Conservation (phyloP, 2,888 invertebrate genomes). For the Ormyrus labotus region DNA sequence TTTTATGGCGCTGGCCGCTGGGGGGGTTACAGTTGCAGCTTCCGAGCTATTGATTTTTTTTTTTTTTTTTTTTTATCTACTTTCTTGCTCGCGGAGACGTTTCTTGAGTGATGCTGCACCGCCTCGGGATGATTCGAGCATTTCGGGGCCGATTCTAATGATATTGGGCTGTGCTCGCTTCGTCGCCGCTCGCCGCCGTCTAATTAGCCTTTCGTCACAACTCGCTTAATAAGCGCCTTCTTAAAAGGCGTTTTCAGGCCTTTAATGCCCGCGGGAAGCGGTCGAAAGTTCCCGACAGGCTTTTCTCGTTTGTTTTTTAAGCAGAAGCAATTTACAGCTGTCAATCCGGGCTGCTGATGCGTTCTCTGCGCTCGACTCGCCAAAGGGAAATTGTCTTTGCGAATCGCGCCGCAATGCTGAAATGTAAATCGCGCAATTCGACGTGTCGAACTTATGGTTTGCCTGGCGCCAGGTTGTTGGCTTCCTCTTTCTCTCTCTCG, state of each 20-base stretch:
- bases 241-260: too few relatives aligned
- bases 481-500: neutral
- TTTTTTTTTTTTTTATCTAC: neutral
- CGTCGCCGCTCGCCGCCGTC: too few relatives aligned
- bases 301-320: too few relatives aligned
- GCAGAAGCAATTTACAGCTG: constrained; percentile 43
- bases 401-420: constrained; percentile 40
- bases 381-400: constrained; percentile 62
- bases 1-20: constrained; percentile 32
- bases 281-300: neutral
- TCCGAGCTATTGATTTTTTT: constrained; percentile 56
- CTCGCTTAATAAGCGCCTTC: too few relatives aligned
- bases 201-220: too few relatives aligned
- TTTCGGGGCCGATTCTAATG: neutral
- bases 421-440: constrained; percentile 23
- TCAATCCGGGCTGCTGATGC: constrained; percentile 41
- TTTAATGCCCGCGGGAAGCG: neutral
- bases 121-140: neutral
- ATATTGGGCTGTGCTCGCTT: neutral
- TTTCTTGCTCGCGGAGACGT: neutral
- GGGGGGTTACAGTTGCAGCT: constrained; percentile 49
- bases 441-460: constrained; percentile 18
- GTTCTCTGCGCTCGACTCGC: constrained; percentile 14
- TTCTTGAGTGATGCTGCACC: neutral
- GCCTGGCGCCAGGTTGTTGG: neutral